Percentiles rank a stretch among this genome's conserved stretches.
phyloP scores from a whole-genome alignment of 2,797 vertebrate genomes.

The Hipposideros larvatus region DNA sequence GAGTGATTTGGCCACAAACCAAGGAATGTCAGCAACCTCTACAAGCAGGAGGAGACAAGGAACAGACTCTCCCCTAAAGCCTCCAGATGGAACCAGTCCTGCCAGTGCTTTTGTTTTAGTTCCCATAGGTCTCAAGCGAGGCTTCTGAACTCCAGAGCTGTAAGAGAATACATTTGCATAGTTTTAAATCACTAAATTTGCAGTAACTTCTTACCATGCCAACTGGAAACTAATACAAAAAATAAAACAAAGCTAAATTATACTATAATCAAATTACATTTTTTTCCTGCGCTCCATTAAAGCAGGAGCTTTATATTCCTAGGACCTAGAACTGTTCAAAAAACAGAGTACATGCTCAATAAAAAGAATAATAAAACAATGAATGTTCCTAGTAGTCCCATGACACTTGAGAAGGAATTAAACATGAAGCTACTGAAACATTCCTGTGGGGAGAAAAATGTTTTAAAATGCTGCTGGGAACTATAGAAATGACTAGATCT shows the following conservation, averaged over 20 bases:
- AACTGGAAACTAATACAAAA: neutral
- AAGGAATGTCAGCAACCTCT: neutral
- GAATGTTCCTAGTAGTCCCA: neutral
- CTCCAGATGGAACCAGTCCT: neutral
- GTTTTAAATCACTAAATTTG: neutral
- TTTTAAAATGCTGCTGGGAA: neutral
- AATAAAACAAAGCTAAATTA: conserved; percentile 14
- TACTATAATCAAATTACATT: neutral
- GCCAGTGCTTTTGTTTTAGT: neutral
- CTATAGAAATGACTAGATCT: neutral
- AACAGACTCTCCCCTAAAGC: neutral
- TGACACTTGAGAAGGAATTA: neutral
- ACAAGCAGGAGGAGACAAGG: neutral
- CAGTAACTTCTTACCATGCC: neutral
- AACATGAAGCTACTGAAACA: neutral
- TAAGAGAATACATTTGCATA: neutral
- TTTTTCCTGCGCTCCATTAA: neutral
- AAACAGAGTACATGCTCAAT: neutral
- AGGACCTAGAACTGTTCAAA: neutral
- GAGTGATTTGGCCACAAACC: neutral
- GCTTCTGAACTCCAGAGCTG: neutral
- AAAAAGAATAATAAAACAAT: neutral
- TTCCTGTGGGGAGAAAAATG: neutral
- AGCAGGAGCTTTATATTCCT: neutral
- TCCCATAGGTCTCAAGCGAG: neutral